phyloP scores from a whole-genome alignment of 1,140 invertebrate species.

The Parapsyche elsis region DNA sequence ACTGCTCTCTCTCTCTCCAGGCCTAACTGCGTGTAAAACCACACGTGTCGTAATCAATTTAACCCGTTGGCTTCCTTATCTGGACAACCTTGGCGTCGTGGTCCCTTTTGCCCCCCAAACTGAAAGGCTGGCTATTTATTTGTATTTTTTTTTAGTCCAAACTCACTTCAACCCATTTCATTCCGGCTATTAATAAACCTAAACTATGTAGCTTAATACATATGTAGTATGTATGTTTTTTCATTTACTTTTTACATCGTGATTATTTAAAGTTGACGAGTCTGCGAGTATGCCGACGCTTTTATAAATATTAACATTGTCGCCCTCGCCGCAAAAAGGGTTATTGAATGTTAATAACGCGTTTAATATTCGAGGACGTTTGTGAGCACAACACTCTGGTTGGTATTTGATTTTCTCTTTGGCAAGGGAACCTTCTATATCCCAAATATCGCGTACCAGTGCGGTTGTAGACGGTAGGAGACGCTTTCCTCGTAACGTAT shows the following conservation, averaged over 20 bases:
- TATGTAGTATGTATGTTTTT: no score
- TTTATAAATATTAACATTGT: not conserved
- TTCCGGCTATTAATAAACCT: no score
- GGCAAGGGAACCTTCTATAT: not conserved
- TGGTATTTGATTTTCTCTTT: not conserved
- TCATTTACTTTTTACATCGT: no score
- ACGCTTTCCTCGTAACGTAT: not conserved
- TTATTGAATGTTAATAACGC: not conserved
- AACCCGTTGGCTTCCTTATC: not conserved
- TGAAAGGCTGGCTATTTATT: not conserved
- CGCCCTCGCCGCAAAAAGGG: not conserved
- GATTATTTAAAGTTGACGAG: no score
- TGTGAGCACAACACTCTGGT: not conserved
- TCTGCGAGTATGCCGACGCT: not conserved
- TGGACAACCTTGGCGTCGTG: not conserved
- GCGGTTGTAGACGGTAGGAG: not conserved
- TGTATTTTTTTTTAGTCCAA: no score
- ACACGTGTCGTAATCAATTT: slow-evolving; percentile 4
- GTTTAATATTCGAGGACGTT: not conserved
- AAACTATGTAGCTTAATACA: no score
- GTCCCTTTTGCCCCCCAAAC: not conserved
- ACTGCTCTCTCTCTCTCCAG: not conserved
- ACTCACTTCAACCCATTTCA: no score
- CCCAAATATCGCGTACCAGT: not conserved
- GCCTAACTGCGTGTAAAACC: not conserved